phyloP scores from a whole-genome alignment of 1,140 invertebrate species.

The Zaprionus davidi region DNA sequence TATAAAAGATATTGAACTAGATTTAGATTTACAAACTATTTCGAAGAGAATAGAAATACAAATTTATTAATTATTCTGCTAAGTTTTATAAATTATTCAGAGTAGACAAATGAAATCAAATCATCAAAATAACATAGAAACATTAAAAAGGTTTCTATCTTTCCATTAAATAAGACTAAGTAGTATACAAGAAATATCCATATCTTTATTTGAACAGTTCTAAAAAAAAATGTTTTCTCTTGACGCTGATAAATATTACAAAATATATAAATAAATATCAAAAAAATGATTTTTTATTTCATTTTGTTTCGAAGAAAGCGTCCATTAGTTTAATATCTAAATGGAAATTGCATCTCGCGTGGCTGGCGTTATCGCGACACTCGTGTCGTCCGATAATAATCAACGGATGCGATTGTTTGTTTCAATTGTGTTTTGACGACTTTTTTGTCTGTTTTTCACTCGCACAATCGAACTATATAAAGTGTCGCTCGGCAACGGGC shows the following conservation, averaged over 20 bases:
- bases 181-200: too few relatives aligned
- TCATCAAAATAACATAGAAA: too few relatives aligned
- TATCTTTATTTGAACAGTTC: background rate
- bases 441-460: slow-evolving; percentile 29
- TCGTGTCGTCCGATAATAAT: slow-evolving; percentile 50
- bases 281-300: background rate
- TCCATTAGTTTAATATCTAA: slow-evolving; percentile 41
- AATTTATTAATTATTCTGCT: too few relatives aligned
- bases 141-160: too few relatives aligned
- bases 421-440: slow-evolving; percentile 47
- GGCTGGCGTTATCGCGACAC: slow-evolving; percentile 10
- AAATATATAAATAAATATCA: background rate
- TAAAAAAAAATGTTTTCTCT: background rate
- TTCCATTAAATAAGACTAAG: too few relatives aligned
- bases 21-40: too few relatives aligned
- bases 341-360: slow-evolving; percentile 18
- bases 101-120: too few relatives aligned
- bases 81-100: too few relatives aligned
- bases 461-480: slow-evolving; percentile 58
- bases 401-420: slow-evolving; percentile 65
- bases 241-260: background rate
- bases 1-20: too few relatives aligned
- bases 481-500: slow-evolving; percentile 27
- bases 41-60: too few relatives aligned
- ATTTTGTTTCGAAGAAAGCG: slow-evolving; percentile 14